A percentile compares a stretch with the other conserved stretches of the same genome.
Evolutionary conservation across 2,113 vertebrate genomes (phyloP).

Genomic region (Atractosteus spatula): DNA sequence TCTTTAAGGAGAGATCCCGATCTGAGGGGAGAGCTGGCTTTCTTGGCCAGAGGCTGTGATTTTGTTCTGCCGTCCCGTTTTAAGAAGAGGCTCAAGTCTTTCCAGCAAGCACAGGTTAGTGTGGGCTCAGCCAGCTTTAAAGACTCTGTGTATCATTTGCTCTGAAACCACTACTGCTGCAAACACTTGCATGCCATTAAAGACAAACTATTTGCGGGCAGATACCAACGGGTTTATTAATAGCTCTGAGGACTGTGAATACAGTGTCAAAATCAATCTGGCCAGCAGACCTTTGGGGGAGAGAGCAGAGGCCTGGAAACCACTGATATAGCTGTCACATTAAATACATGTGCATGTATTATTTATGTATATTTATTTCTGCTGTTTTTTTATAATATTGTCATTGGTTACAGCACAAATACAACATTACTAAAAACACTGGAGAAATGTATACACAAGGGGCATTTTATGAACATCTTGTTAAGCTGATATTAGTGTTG

Average conservation of each 20-base stretch:
- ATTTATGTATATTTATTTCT: not conserved
- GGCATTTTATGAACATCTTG: not conserved
- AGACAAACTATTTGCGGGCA: constrained; percentile 83
- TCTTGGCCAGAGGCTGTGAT: constrained; percentile 94
- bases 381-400: not conserved
- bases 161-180: not conserved
- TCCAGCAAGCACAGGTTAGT: constrained; percentile 94
- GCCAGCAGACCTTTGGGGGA: constrained; percentile 39
- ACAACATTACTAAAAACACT: too few relatives aligned
- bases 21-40: constrained; percentile 93
- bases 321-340: constrained; percentile 63
- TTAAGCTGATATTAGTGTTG: not conserved
- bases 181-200: constrained; percentile 57
- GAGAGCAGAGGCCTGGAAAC: not conserved
- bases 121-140: constrained; percentile 14
- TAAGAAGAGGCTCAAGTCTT: constrained; percentile 96
- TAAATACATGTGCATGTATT: constrained; percentile 47
- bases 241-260: constrained; percentile 79
- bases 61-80: constrained; percentile 97
- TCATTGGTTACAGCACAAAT: not conserved
- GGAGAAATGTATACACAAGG: too few relatives aligned
- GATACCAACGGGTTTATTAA: constrained; percentile 88
- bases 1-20: constrained; percentile 94
- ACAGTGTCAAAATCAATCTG: constrained; percentile 82
- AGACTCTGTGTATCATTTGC: not conserved